phyloP scores from a whole-genome alignment of 2,888 invertebrate species.

The Scrobipalpa atriplicella region DNA sequence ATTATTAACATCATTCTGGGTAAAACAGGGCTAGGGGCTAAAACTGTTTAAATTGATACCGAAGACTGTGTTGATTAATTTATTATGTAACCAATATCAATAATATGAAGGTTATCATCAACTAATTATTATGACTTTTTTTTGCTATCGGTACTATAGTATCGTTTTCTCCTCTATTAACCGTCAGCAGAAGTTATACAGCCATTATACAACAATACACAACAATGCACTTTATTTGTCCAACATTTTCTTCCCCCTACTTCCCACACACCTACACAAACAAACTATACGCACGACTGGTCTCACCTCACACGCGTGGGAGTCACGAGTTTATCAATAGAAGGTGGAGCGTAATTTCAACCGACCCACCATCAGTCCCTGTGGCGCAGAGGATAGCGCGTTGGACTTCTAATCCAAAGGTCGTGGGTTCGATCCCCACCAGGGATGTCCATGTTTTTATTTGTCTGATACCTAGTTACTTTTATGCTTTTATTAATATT shows the following conservation, averaged over 20 bases:
- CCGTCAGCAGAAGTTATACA: constrained; percentile 18
- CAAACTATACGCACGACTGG: background rate
- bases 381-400: constrained; percentile 94
- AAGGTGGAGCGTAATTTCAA: constrained; percentile 49
- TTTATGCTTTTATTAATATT: background rate
- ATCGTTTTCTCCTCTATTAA: constrained; percentile 21
- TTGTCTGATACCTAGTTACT: background rate
- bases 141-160: background rate
- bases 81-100: no score
- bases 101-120: no score
- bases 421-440: constrained; percentile 93
- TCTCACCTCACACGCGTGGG: constrained; percentile 25
- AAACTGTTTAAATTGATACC: no score
- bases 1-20: no score
- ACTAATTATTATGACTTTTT: background rate
- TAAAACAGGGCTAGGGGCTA: no score
- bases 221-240: constrained; percentile 16
- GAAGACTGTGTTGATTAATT: no score
- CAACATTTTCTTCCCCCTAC: constrained; percentile 29
- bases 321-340: constrained; percentile 30
- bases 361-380: constrained; percentile 77
- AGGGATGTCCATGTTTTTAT: constrained; percentile 80
- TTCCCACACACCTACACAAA: constrained; percentile 26
- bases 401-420: constrained; percentile 95
- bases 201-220: constrained; percentile 28